Evolutionary conservation across 2,797 vertebrate species (phyloP).

Genomic region (Enteromius fasciolatus): DNA sequence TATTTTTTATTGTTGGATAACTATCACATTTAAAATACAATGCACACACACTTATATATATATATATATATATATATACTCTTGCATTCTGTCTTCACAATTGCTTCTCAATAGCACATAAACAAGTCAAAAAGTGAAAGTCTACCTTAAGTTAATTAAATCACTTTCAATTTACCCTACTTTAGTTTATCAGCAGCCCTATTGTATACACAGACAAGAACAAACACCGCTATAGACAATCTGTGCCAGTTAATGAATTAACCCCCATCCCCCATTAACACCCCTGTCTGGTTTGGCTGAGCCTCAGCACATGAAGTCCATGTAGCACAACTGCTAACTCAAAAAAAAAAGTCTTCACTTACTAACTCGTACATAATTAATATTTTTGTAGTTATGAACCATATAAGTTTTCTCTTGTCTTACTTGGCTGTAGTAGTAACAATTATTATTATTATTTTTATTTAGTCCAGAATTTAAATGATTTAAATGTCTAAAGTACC

Average conservation of each 20-base stretch:
- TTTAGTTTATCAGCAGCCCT: constrained; percentile 43
- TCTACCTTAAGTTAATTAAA: constrained; percentile 40
- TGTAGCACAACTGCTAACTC: background rate
- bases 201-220: constrained; percentile 37
- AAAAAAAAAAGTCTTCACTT: too few species aligned
- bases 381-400: background rate
- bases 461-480: background rate
- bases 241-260: constrained; percentile 50
- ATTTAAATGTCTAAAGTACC: background rate
- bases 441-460: background rate
- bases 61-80: background rate
- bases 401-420: background rate
- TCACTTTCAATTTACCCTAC: constrained; percentile 29
- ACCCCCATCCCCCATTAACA: constrained; percentile 44
- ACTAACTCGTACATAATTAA: background rate
- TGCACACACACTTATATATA: background rate
- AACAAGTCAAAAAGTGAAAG: background rate
- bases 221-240: constrained; percentile 40
- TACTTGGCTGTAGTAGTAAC: too few species aligned
- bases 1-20: background rate
- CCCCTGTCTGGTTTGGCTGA: constrained; percentile 26
- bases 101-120: too few species aligned
- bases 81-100: background rate
- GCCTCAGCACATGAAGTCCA: constrained; percentile 38
- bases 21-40: background rate